These are phyloP conservation scores for Halcyon smyrnensis DNA, from an alignment of 2,797 vertebrate genomes.

Conservation along the genomic window DNA sequence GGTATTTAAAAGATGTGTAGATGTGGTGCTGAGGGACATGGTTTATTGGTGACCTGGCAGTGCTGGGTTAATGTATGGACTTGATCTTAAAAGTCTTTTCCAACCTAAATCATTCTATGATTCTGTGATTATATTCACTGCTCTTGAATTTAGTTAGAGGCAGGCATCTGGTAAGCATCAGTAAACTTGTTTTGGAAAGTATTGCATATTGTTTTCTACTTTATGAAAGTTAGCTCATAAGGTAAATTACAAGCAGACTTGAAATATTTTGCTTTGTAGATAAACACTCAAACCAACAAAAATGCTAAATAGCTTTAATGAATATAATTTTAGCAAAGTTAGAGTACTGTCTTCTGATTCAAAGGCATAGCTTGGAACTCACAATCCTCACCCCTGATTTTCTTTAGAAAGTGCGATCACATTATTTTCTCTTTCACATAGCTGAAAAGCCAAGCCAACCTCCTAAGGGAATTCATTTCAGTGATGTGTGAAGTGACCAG, in stretches of 20 bases:
- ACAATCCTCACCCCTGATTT: neutral
- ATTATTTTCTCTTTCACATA: neutral
- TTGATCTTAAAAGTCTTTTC: neutral
- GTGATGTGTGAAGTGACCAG: neutral
- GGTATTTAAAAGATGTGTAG: neutral
- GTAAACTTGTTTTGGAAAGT: neutral
- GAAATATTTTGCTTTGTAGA: slow-evolving; percentile 16
- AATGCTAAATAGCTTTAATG: neutral
- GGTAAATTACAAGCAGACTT: neutral
- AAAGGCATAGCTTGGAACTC: neutral
- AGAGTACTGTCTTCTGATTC: neutral
- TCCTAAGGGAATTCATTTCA: neutral
- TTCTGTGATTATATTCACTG: neutral
- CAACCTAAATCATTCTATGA: neutral
- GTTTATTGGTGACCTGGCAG: neutral
- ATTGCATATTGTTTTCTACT: neutral
- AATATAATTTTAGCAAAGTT: neutral
- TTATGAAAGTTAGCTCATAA: neutral
- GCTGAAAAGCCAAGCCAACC: neutral
- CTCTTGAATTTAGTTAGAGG: neutral
- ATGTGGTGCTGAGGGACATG: neutral
- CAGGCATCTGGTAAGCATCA: neutral
- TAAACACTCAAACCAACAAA: neutral
- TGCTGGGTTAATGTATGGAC: neutral
- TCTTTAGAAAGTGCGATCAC: neutral